These are phyloP conservation scores for Enteromius trimaculatus DNA, from an alignment of 2,797 vertebrate species.

Conservation along the genomic window DNA sequence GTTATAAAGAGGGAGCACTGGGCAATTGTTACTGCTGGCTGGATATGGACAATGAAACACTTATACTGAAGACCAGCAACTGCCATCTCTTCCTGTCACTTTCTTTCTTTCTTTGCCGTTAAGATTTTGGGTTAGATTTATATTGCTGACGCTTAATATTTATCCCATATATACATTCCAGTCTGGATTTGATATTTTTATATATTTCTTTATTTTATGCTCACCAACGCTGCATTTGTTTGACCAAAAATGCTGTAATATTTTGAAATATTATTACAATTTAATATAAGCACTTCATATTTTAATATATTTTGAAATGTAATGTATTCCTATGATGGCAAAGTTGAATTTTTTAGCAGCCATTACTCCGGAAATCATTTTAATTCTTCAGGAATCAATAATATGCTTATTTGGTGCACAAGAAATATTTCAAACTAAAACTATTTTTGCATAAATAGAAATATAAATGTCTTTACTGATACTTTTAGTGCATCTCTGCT, in stretches of 20 bases:
- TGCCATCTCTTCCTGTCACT: slow-evolving; percentile 75
- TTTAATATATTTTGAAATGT: too few species aligned
- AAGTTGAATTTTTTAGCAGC: not conserved
- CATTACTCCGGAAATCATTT: not conserved
- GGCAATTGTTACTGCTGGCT: slow-evolving; percentile 73
- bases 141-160: not conserved
- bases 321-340: not conserved
- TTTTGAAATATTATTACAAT: not conserved
- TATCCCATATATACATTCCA: not conserved
- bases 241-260: not conserved
- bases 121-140: not conserved
- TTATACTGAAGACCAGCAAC: slow-evolving; percentile 70
- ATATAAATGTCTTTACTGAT: too few species aligned
- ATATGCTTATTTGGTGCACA: not conserved
- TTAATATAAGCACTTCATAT: not conserved
- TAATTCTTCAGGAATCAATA: not conserved
- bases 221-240: not conserved
- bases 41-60: slow-evolving; percentile 67
- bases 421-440: not conserved
- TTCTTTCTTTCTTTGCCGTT: not conserved
- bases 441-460: too few species aligned
- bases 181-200: not conserved
- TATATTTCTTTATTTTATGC: not conserved
- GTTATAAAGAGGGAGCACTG: slow-evolving; percentile 57
- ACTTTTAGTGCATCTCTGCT: too few species aligned